A percentile compares a stretch with the other conserved stretches of the same genome.
phyloP scores from a whole-genome alignment of 2,113 vertebrate species.

The Ranitomeya variabilis region DNA sequence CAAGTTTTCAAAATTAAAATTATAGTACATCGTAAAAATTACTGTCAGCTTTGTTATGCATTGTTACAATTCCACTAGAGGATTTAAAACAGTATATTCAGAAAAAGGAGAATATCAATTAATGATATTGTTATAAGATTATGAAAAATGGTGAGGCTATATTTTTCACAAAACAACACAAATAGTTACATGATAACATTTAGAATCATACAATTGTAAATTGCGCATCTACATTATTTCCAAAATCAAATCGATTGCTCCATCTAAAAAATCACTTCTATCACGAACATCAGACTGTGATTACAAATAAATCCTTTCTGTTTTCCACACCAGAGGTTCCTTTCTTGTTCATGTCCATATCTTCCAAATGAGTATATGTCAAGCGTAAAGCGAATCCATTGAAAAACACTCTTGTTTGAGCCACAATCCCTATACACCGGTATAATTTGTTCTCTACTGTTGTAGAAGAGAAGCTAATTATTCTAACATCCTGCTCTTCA shows the following conservation, averaged over 20 bases:
- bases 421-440: background rate
- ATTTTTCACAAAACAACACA: background rate
- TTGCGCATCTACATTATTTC: background rate
- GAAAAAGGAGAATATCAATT: background rate
- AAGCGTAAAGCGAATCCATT: conserved; percentile 27
- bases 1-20: no score
- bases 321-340: conserved; percentile 38
- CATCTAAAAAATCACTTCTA: background rate
- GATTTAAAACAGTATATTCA: background rate
- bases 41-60: no score
- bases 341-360: conserved; percentile 33
- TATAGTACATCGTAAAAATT: no score
- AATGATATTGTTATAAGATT: background rate
- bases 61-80: no score
- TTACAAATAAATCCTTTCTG: conserved; percentile 37
- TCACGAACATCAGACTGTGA: background rate
- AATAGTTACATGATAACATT: background rate
- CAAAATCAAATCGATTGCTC: conserved; percentile 26
- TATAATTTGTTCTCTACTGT: conserved; percentile 24
- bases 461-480: conserved; percentile 48
- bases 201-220: background rate
- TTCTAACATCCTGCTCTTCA: conserved; percentile 25
- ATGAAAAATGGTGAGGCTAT: background rate
- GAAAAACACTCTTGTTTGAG: conserved; percentile 26
- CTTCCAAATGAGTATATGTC: conserved; percentile 33